A percentile compares a stretch with the other conserved stretches of the same genome.
These are phyloP conservation scores for Diadromus collaris DNA, from an alignment of 2,888 invertebrate species.

Conservation along the genomic window DNA sequence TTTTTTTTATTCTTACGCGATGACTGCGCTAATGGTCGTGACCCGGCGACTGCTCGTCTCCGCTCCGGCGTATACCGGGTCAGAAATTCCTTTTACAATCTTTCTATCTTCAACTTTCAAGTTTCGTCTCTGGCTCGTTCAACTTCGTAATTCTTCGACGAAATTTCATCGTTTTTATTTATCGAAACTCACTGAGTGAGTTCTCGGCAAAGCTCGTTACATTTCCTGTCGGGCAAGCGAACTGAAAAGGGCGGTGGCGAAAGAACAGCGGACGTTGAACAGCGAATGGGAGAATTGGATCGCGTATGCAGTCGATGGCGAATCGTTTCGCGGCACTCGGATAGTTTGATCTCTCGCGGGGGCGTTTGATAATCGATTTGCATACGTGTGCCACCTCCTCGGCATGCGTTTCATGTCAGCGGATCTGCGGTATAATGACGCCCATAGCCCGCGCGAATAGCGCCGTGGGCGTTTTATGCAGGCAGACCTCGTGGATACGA, in stretches of 20 bases:
- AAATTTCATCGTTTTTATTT: slow-evolving; percentile 42
- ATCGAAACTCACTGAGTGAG: slow-evolving; percentile 15
- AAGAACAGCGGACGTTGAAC: not conserved
- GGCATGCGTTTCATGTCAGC: slow-evolving; percentile 11
- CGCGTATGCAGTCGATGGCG: not conserved
- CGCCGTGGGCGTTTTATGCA: slow-evolving; percentile 3
- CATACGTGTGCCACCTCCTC: not conserved
- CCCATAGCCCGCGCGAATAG: not conserved
- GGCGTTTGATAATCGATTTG: slow-evolving; percentile 10
- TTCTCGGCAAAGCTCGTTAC: not conserved
- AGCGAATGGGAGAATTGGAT: not conserved
- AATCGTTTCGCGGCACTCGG: not conserved
- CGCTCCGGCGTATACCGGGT: slow-evolving; percentile 33
- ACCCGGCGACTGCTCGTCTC: slow-evolving; percentile 25
- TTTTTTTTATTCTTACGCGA: slow-evolving; percentile 52
- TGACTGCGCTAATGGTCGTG: slow-evolving; percentile 51
- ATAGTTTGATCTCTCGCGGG: slow-evolving; percentile 4
- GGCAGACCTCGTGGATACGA: slow-evolving; percentile 10
- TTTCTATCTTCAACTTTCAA: slow-evolving; percentile 30
- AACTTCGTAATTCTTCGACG: not conserved
- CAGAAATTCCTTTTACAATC: not conserved
- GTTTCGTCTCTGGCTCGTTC: slow-evolving; percentile 32
- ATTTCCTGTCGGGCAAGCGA: slow-evolving; percentile 4
- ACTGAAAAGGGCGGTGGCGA: slow-evolving; percentile 6
- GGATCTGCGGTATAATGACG: slow-evolving; percentile 34